Evolutionary conservation across 2,888 invertebrate species (phyloP).

Genomic region (Sisyra terminalis): DNA sequence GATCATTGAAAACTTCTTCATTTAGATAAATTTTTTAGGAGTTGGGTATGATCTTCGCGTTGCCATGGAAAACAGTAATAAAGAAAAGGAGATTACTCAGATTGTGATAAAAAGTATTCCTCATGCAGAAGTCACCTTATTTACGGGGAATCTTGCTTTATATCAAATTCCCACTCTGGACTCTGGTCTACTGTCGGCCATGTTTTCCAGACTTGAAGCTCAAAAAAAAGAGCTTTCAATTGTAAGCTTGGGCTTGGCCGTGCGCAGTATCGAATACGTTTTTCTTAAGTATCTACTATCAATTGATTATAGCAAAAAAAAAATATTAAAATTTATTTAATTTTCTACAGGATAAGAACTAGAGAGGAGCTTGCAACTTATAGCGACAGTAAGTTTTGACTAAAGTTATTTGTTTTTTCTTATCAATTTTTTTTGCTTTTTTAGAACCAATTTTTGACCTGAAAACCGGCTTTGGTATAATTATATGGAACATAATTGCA

Average conservation of each 20-base stretch:
- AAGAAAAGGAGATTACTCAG: constrained; percentile 33
- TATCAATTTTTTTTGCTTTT: too few relatives aligned
- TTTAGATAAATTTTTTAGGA: too few relatives aligned
- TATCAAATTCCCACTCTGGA: constrained; percentile 48
- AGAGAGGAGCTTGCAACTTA: too few relatives aligned
- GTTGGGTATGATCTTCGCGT: constrained; percentile 66
- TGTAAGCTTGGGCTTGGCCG: constrained; percentile 64
- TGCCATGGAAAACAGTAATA: constrained; percentile 38
- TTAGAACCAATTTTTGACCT: too few relatives aligned
- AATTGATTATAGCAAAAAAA: neutral
- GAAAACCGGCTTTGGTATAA: too few relatives aligned
- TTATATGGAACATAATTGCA: too few relatives aligned
- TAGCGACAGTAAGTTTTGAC: too few relatives aligned
- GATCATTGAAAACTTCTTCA: too few relatives aligned
- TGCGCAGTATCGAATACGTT: constrained; percentile 81
- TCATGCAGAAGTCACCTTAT: constrained; percentile 42
- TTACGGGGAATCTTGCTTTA: constrained; percentile 60
- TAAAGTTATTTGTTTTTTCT: too few relatives aligned
- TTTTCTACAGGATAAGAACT: too few relatives aligned
- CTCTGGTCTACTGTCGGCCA: constrained; percentile 42
- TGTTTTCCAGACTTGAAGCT: constrained; percentile 50
- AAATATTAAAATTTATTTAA: too few relatives aligned
- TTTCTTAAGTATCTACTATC: constrained; percentile 52
- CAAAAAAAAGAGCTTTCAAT: constrained; percentile 40
- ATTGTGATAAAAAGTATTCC: constrained; percentile 48